Base-by-base conservation (phyloP, 2,888 invertebrate genomes). In the Ligdia adustata region DNA sequence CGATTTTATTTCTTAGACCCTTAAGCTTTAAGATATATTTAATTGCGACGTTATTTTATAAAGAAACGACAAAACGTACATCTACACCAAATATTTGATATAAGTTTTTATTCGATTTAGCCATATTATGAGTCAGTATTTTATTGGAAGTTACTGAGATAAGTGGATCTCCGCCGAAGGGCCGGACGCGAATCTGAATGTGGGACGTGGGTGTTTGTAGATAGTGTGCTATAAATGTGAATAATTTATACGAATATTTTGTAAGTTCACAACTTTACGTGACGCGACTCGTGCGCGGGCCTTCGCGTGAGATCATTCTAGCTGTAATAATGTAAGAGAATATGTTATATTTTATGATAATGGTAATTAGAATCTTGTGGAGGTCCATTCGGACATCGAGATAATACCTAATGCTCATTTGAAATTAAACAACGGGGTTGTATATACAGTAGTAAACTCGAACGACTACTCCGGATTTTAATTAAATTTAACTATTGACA, bases 211-310 rank as follows among this genome's bases (percentile, higher is more conserved):
- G 78, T 87, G 84, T 83, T 75, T 88, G 88, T 89, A 88, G 88
- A 88, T 90, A 90, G 82, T 88, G 83, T 88, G 87, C 89, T 87
- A 87, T 88, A 87, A 86, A 86, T 88, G 89, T 89, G 88, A 87
- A 89, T 89, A 89, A 88, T 89, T 89, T 89, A 88, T 88, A 89
- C 88, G 87, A 90, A 80, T 89, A 88, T 84, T 84, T 83, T 89
- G 85, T 90, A 88, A 88, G 89, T 87, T 81, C 86, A 80, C 89
- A 84, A 87, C 87, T 89, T 88, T 87, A 89, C 87, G 81, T 83
- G 87, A 87, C 81, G 76, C 79, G 80, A 82, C 82, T 79, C 75
- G 74, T 72, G 69, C 71, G 72, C 76, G 87, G 83, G 86, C 84
- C 86, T 82, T 74, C 72, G 88, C 81, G 81, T 72, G 69, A 77